These are phyloP conservation scores for Patella caerulea DNA, from an alignment of 2,888 invertebrate genomes.

Conservation along the genomic window DNA sequence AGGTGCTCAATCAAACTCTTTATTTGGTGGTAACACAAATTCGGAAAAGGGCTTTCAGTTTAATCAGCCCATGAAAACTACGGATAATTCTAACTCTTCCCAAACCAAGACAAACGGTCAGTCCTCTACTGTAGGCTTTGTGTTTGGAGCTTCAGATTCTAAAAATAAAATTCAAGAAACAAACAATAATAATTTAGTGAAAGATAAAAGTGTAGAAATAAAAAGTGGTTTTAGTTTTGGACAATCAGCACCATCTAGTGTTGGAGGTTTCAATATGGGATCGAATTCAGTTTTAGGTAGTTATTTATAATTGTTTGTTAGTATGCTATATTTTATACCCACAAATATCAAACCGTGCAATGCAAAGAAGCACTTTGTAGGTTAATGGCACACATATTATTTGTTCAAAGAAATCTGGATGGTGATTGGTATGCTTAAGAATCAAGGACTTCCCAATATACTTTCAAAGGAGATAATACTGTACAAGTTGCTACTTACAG, in stretches of 20 bases:
- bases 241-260: conserved; percentile 10
- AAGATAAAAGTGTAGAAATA: neutral
- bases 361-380: too few species aligned
- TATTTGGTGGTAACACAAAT: neutral
- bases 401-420: too few species aligned
- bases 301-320: too few species aligned
- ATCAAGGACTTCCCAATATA: too few species aligned
- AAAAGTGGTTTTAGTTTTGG: conserved; percentile 13
- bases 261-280: neutral
- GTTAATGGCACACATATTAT: too few species aligned
- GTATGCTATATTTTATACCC: too few species aligned
- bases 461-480: too few species aligned
- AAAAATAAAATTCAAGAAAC: conserved; percentile 9
- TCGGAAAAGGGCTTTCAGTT: neutral
- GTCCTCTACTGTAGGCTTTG: conserved; percentile 22
- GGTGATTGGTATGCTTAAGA: too few species aligned
- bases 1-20: conserved; percentile 6
- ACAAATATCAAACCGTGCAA: too few species aligned
- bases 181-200: neutral
- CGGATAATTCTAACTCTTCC: too few species aligned
- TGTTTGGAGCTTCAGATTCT: conserved; percentile 17
- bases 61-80: neutral
- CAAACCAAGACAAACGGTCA: neutral
- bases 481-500: too few species aligned
- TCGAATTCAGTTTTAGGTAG: too few species aligned